A percentile compares a stretch with the other conserved stretches of the same genome.
Conservation (phyloP, 2,888 invertebrate genomes). For the Epistrophe grossulariae region DNA sequence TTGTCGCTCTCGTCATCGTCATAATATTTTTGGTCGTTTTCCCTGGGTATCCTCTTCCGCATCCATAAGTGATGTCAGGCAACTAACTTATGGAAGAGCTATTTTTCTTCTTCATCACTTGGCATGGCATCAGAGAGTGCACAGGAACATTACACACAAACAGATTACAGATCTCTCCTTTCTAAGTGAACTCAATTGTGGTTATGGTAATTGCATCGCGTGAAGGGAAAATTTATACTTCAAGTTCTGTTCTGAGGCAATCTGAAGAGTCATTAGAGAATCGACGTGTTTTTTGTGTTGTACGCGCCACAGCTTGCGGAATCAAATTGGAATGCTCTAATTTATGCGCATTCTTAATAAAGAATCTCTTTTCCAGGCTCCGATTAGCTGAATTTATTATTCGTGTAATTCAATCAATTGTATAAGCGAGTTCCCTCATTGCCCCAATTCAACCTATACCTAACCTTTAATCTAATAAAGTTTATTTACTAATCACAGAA, state of each 20-base stretch:
- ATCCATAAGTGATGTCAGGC: slow-evolving; percentile 4
- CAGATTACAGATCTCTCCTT: background rate
- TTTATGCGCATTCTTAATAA: slow-evolving; percentile 66
- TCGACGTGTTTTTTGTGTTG: slow-evolving; percentile 15
- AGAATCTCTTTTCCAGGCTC: background rate
- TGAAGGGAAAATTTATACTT: slow-evolving; percentile 10
- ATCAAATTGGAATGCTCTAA: slow-evolving; percentile 54
- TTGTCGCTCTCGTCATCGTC: background rate
- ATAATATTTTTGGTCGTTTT: slow-evolving; percentile 4
- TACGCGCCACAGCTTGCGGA: slow-evolving; percentile 42
- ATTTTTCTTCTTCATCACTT: slow-evolving; percentile 14
- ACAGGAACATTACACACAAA: background rate
- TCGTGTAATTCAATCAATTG: slow-evolving; percentile 50
- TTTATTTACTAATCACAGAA: slow-evolving; percentile 19
- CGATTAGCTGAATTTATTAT: slow-evolving; percentile 46
- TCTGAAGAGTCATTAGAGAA: slow-evolving; percentile 37
- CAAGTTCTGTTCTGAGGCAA: slow-evolving; percentile 15
- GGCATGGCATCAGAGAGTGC: background rate
- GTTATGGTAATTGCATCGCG: slow-evolving; percentile 59
- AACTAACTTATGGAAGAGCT: slow-evolving; percentile 1
- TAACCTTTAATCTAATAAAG: background rate
- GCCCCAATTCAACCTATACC: too few species aligned
- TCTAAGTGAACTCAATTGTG: slow-evolving; percentile 44
- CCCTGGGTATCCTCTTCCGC: background rate
- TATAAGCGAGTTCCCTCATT: background rate